A percentile compares a stretch with the other conserved stretches of the same genome.
These are phyloP conservation scores for Gambusia yucatana DNA, from an alignment of 2,797 vertebrate genomes.

Conservation along the genomic window DNA sequence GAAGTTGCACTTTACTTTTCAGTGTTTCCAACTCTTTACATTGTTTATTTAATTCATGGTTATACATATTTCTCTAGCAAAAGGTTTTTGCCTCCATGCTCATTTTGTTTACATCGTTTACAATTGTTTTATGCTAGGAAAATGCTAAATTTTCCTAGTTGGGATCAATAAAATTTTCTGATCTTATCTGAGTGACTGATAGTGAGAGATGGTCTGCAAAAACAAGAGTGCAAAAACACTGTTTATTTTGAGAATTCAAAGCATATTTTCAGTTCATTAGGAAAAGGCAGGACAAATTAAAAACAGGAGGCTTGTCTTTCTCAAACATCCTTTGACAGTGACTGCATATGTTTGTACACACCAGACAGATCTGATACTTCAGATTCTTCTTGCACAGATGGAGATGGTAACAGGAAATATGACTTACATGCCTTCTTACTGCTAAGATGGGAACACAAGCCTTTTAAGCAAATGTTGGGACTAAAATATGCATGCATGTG, in stretches of 20 bases:
- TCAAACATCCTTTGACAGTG: not conserved
- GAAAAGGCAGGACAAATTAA: not conserved
- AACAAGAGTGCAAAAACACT: not conserved
- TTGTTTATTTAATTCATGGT: not conserved
- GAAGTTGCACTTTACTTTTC: not conserved
- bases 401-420: slow-evolving; percentile 6
- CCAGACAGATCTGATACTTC: not conserved
- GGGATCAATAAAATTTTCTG: not conserved
- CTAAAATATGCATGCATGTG: slow-evolving; percentile 40
- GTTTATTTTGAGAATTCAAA: not conserved
- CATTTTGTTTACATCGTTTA: not conserved
- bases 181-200: not conserved
- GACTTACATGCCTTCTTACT: slow-evolving; percentile 21
- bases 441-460: slow-evolving; percentile 15
- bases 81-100: not conserved
- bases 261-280: not conserved
- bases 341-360: not conserved
- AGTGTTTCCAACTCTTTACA: not conserved
- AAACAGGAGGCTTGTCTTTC: not conserved
- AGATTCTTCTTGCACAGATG: slow-evolving; percentile 22
- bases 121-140: not conserved
- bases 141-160: not conserved
- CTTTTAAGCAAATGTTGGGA: slow-evolving; percentile 45
- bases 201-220: not conserved
- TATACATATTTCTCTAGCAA: not conserved